Evolutionary conservation across 2,888 invertebrate genomes (phyloP).

Genomic region (Chymomyza procnemis): DNA sequence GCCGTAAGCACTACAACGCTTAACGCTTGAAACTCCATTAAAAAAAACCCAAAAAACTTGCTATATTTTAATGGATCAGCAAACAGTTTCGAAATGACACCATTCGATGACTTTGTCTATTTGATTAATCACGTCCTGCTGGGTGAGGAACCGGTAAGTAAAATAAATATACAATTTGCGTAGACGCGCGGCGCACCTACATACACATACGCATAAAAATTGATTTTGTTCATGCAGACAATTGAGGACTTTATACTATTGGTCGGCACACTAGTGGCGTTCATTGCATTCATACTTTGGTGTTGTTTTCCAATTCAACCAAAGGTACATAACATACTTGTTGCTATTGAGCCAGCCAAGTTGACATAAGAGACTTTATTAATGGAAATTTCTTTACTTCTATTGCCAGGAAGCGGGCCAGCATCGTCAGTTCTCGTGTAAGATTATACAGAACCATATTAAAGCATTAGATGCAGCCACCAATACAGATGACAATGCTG

Average conservation of each 20-base stretch:
- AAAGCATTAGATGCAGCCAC: conserved; percentile 64
- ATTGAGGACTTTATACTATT: conserved; percentile 83
- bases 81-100: conserved; percentile 78
- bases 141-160: conserved; percentile 82
- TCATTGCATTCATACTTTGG: conserved; percentile 83
- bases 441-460: conserved; percentile 71
- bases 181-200: background rate
- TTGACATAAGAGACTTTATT: background rate
- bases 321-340: conserved; percentile 71
- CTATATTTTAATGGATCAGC: conserved; percentile 19
- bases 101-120: conserved; percentile 82
- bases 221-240: conserved; percentile 78
- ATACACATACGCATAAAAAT: background rate
- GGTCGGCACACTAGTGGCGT: conserved; percentile 82
- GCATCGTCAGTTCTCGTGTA: conserved; percentile 78
- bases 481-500: conserved; percentile 26
- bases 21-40: background rate
- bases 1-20: background rate
- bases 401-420: conserved; percentile 72
- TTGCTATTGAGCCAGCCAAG: background rate
- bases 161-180: background rate
- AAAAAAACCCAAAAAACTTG: background rate
- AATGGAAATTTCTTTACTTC: background rate
- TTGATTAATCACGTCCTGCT: conserved; percentile 81
- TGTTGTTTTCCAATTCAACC: conserved; percentile 82